A percentile compares a stretch with the other conserved stretches of the same genome.
These are phyloP conservation scores for Xylota sylvarum DNA, from an alignment of 2,888 invertebrate genomes.

Conservation along the genomic window DNA sequence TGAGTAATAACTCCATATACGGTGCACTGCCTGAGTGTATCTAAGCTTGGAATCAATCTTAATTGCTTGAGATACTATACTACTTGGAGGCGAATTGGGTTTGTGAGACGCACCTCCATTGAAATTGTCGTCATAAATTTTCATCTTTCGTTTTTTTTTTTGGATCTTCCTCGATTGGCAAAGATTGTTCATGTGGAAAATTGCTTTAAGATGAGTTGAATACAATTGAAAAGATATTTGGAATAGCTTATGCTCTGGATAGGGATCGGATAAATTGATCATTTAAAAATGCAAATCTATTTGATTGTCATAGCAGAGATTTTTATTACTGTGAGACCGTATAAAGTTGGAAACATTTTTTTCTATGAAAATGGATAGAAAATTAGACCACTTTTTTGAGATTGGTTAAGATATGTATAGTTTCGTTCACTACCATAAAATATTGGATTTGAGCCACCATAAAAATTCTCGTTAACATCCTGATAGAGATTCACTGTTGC, in stretches of 20 bases:
- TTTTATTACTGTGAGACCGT: slow-evolving; percentile 10
- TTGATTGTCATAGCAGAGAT: background rate
- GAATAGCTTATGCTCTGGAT: background rate
- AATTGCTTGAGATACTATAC: slow-evolving; percentile 59
- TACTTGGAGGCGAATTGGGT: slow-evolving; percentile 32
- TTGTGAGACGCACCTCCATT: slow-evolving; percentile 59
- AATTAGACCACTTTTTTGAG: no score
- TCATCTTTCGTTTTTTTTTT: slow-evolving; percentile 15
- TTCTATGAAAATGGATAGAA: no score
- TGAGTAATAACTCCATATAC: slow-evolving; percentile 64
- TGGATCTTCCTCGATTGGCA: slow-evolving; percentile 24
- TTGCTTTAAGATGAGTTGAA: slow-evolving; percentile 52
- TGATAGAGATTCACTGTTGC: no score
- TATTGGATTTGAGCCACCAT: no score
- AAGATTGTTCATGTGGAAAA: slow-evolving; percentile 63
- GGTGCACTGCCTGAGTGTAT: slow-evolving; percentile 30
- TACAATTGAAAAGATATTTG: slow-evolving; percentile 7
- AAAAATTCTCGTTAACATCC: no score
- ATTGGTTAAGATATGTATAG: no score
- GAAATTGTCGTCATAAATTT: slow-evolving; percentile 51
- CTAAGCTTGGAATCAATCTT: slow-evolving; percentile 61
- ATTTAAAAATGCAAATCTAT: slow-evolving; percentile 23
- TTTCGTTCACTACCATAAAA: no score
- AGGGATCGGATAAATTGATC: slow-evolving; percentile 11
- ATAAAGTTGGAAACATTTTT: no score